Evolutionary conservation across 2,888 invertebrate species (phyloP).

Genomic region (Amphipyra tragopoginis): DNA sequence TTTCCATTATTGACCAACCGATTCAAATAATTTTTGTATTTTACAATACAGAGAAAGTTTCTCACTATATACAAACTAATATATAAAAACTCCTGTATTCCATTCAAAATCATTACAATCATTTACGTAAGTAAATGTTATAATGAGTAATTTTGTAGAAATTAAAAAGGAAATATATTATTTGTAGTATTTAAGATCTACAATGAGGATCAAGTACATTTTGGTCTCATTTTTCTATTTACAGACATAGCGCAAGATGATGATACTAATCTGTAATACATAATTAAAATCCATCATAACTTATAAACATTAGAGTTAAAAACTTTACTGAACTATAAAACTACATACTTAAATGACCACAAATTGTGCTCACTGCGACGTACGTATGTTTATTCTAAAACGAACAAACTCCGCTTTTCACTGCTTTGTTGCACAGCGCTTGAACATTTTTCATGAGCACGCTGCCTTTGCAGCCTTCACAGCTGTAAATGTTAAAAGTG

Average conservation of each 20-base stretch:
- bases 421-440: slow-evolving; percentile 48
- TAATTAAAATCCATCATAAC: too few species aligned
- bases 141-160: too few species aligned
- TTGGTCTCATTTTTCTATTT: slow-evolving; percentile 27
- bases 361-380: slow-evolving; percentile 20
- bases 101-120: background rate
- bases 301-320: slow-evolving; percentile 24
- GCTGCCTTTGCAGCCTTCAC: slow-evolving; percentile 89
- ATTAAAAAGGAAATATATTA: too few species aligned
- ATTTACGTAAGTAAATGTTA: too few species aligned
- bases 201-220: background rate
- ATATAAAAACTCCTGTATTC: background rate
- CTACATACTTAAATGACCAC: slow-evolving; percentile 22
- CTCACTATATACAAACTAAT: slow-evolving; percentile 29
- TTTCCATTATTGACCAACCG: slow-evolving; percentile 3
- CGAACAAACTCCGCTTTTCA: slow-evolving; percentile 73
- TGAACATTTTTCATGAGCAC: slow-evolving; percentile 76
- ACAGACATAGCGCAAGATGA: slow-evolving; percentile 25
- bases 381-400: slow-evolving; percentile 78
- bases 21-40: background rate
- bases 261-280: background rate
- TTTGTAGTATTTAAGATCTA: too few species aligned
- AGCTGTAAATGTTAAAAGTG: slow-evolving; percentile 70
- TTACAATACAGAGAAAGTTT: background rate
- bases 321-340: slow-evolving; percentile 15